Base-by-base conservation (phyloP, 2,888 invertebrate species). In the Galerucella nymphaeae region DNA sequence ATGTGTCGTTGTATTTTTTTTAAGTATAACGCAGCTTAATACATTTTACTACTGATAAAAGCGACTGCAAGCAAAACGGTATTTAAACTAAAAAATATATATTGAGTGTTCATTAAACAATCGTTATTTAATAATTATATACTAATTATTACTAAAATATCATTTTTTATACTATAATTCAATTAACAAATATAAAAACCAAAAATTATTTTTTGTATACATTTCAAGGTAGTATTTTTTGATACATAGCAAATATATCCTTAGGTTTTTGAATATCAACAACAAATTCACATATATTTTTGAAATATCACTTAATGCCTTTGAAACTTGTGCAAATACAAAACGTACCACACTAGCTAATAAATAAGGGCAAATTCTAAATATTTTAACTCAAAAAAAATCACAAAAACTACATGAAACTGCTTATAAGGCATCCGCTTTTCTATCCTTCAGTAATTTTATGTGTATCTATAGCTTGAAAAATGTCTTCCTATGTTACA, bases 51-150 rank as follows among this genome's bases (percentile, higher is more conserved):
- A 58, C 8, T 58, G n/a, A 58, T n/a, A 58, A 58, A 58, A 30
- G 30, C 23, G 11, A 23, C n/a, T 57, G 57, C 57, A 57, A 57
- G 20, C 20, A 57, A 55, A 55, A 55, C 20, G n/a, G 55, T n/a
- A 11, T 11, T 23, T 57, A 48, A 2, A 48, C 13, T 30, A 30
- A 42, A 11, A 48, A 48, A 48, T 14, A 48, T 48, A 48, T 48
- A 48, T 13, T 48, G 13, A 13, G 14, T 14, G 48, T 48, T 48
- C 5, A 53, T 53, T n/a, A n/a, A 48, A n/a, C n/a, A 2, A 14
- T 48, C n/a, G 5, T 48, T 53, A 48, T 48, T 53, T 16, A 53
- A 53, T 53, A 6, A 53, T 9, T 48, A 14, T 2, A 48, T 48
- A 48, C 2, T 9, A 53, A 18, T 53, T 53, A 53, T 16, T 2